phyloP scores from a whole-genome alignment of 2,113 vertebrate species.

The Gila orcuttii region DNA sequence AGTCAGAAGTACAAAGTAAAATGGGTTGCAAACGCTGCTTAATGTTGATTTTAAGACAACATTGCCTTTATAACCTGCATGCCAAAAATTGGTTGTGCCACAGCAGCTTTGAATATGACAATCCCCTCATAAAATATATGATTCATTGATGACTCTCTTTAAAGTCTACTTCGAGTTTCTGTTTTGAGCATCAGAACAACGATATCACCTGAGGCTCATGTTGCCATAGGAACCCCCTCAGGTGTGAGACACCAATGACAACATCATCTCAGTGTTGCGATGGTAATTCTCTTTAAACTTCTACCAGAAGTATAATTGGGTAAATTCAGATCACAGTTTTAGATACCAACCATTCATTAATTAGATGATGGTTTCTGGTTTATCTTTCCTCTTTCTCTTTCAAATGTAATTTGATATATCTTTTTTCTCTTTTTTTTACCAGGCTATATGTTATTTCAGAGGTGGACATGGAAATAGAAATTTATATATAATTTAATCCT shows the following conservation, averaged over 20 bases:
- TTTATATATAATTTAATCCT: neutral
- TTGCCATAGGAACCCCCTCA: slow-evolving; percentile 39
- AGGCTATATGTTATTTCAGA: neutral
- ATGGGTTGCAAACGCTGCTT: neutral
- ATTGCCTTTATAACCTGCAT: neutral
- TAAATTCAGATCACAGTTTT: no score
- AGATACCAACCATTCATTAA: neutral
- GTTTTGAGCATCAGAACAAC: neutral
- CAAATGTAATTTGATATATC: no score
- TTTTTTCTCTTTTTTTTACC: neutral
- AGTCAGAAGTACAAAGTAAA: neutral
- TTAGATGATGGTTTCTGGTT: neutral
- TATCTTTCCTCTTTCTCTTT: neutral
- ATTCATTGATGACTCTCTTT: slow-evolving; percentile 14
- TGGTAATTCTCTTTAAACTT: slow-evolving; percentile 15
- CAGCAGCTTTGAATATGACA: slow-evolving; percentile 13
- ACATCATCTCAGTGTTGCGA: slow-evolving; percentile 7
- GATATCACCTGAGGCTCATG: slow-evolving; percentile 32
- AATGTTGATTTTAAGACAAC: neutral
- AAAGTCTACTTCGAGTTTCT: slow-evolving; percentile 1
- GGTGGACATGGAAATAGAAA: neutral
- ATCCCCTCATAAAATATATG: neutral
- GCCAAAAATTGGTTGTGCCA: no score
- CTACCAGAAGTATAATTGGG: neutral
- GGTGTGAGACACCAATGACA: slow-evolving; percentile 1